Base-by-base conservation (phyloP, 2,888 invertebrate genomes). In the Drosophila pseudotakahashii region DNA sequence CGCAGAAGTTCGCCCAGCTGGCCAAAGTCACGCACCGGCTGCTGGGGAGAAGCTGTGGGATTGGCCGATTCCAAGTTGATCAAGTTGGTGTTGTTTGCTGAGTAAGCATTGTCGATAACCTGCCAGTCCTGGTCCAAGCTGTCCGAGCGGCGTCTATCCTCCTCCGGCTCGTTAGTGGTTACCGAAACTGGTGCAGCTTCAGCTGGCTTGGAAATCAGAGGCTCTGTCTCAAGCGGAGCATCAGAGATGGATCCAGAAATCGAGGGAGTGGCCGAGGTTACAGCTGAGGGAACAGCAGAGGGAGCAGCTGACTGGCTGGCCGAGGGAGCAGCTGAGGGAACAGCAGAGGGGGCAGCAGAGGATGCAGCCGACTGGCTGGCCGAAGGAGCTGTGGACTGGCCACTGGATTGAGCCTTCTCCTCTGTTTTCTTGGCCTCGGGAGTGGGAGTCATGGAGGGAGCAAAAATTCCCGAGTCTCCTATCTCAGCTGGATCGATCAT, bases 71-170 rank as follows among this genome's bases (percentile, higher is more conserved):
- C 85, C 14, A 88, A 55, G 26, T 74, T 82, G 19, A 88, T 88
- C 41, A 86, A 64, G 41, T 68, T 71, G 11, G 57, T 42, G 36
- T 57, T 52, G 39, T 67, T 61, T 0, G 82, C 60, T 0, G 68
- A 41, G 19, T 73, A 71, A 16, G 16, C 75, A 47, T 83, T 81
- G 19, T 90, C 91, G 70, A 91, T 81, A 66, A 91, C 74, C 52
- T 91, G 90, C 91, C 91, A 91, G 44, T 90, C 90, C 16, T 73
- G 76, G 13, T 88, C 91, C 50, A 81, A 77, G 41, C 82, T 90
- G 3, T 84, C 82, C 3, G 87, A 85, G 2, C 78, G 75, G 14
- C 78, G 76, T 19, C 60, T 52, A 26, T 68, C 57, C 23, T 36
- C 57, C 36, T 55, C 42, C 11, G 42, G 19, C 23, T 42, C 48